Evolutionary conservation across 2,888 invertebrate species (phyloP), one percentile per base, ranked within the genome.

Genomic region (Eupithecia tripunctaria): DNA sequence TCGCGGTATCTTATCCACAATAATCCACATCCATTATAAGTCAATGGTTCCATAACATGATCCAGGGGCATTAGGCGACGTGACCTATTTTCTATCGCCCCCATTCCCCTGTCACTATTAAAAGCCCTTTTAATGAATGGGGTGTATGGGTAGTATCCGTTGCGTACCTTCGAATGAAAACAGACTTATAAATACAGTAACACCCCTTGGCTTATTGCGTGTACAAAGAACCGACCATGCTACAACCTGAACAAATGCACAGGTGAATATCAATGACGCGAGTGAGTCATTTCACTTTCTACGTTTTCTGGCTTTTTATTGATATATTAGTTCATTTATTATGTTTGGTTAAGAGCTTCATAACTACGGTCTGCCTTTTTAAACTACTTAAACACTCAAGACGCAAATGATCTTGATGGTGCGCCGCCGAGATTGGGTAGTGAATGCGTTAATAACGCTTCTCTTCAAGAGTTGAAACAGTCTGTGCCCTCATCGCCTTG

Each of bases 61-160:
- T 81, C 70, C 71, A 76, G 71, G 69, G 75, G 70, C 81, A 82
- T 85, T 79, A 79, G 78, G 71, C 71, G 72, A 68, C 65, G 68
- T 82, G 83, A 85, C 85, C 85, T 84, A 82, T 82, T 83, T 85
- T 74, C 74, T 77, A 72, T 64, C 75, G 67, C 74, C 71, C 79
- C 76, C 78, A 76, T 77, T 78, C 76, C 70, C 43, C 74, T 79
- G 66, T 68, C 73, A 59, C 67, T 71, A 64, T 68, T 68, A 64
- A 68, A 76, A 76, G 75, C 73, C 78, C 77, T 73, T 77, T 63
- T 74, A 71, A 70, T 74, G 64, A 67, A 64, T 62, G 36, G 25
- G 56, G 36, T 62, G 14, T 32, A 38, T 15, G 18, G 43, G 38
- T 74, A 32, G 41, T 8, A 73, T 36, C 14, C 29, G 21, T 8